Evolutionary conservation across 1,140 invertebrate species (phyloP).

Genomic region (Euschistus heros): DNA sequence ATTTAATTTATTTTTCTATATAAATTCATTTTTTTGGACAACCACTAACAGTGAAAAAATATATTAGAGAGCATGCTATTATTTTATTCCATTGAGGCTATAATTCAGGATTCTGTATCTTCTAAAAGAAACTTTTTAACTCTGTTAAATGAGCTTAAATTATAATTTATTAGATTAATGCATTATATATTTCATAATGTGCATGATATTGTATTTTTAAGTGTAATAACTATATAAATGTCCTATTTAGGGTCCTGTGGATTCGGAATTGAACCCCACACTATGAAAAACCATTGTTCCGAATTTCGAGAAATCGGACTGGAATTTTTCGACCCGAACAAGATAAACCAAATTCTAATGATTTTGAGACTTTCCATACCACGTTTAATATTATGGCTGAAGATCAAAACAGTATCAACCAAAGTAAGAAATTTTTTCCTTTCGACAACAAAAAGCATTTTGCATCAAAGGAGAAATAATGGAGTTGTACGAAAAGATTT

Average conservation of each 20-base stretch:
- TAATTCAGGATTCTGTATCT: no score
- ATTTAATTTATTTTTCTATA: no score
- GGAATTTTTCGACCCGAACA: conserved; percentile 32
- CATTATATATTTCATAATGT: no score
- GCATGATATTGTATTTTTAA: no score
- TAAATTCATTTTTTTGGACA: no score
- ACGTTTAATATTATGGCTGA: conserved; percentile 16
- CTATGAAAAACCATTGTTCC: conserved; percentile 37
- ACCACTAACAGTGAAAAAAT: no score
- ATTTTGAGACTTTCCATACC: conserved; percentile 23
- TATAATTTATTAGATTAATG: no score
- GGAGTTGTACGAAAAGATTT: conserved; percentile 38
- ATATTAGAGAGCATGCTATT: no score
- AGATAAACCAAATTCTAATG: conserved; percentile 28
- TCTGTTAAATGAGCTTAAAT: no score
- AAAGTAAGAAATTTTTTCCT: conserved; percentile 37
- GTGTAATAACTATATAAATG: no score
- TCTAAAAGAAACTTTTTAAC: no score
- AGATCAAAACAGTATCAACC: conserved; percentile 21
- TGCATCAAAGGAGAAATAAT: conserved; percentile 36
- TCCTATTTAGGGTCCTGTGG: conserved; percentile 36
- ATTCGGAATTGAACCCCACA: conserved; percentile 45
- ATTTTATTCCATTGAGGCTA: no score
- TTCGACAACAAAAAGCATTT: conserved; percentile 37
- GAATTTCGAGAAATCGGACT: conserved; percentile 40